These are phyloP conservation scores for Colletes latitarsis DNA, from an alignment of 1,140 invertebrate genomes.

Conservation along the genomic window DNA sequence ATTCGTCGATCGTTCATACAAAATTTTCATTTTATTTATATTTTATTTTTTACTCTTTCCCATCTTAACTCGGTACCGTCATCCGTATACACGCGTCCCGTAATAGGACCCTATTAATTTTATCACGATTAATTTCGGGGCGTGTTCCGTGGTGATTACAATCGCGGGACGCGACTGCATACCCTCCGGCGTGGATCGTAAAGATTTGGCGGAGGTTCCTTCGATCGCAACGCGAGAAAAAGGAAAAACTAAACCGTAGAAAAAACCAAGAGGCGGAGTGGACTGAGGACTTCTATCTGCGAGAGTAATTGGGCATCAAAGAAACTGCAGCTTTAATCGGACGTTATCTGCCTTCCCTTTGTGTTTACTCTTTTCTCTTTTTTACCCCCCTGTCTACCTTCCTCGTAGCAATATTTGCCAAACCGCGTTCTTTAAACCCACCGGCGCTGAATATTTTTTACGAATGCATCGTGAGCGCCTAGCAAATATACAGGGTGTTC, in stretches of 20 bases:
- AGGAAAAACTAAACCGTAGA: background rate
- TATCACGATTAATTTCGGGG: conserved; percentile 60
- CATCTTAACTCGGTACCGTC: conserved; percentile 1
- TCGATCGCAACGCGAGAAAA: background rate
- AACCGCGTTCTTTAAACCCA: background rate
- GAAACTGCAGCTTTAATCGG: conserved; percentile 35
- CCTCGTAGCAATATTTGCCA: background rate
- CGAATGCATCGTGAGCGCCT: background rate
- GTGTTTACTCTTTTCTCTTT: background rate
- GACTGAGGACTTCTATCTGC: conserved; percentile 16
- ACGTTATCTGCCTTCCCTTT: conserved; percentile 13
- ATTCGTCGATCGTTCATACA: conserved; percentile 55
- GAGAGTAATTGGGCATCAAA: conserved; percentile 45
- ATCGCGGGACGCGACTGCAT: conserved; percentile 19
- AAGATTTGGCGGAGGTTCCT: conserved; percentile 26
- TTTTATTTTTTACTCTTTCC: background rate
- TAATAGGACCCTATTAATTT: conserved; percentile 62
- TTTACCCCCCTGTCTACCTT: background rate
- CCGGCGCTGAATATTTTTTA: background rate
- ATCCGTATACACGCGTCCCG: background rate
- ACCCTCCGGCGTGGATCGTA: conserved; percentile 37
- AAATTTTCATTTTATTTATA: background rate
- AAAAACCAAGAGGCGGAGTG: conserved; percentile 1
- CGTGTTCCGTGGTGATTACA: conserved; percentile 51
- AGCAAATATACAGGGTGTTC: too few relatives aligned